phyloP scores from a whole-genome alignment of 2,113 vertebrate genomes.

The Lepus timidus region DNA sequence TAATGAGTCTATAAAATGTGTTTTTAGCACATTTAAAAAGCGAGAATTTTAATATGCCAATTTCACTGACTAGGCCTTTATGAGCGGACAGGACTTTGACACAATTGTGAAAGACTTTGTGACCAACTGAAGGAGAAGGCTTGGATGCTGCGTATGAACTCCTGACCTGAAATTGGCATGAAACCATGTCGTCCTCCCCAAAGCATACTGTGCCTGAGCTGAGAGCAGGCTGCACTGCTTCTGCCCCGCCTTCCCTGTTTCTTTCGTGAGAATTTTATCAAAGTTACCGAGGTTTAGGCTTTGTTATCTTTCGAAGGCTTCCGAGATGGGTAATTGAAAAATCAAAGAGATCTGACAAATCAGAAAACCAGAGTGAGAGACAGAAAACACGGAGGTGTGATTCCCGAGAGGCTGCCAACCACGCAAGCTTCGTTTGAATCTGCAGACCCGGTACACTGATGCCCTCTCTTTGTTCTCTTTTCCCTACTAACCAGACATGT shows the following conservation, averaged over 20 bases:
- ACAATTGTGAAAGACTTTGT: constrained; percentile 32
- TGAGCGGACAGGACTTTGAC: not conserved
- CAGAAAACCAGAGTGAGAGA: constrained; percentile 40
- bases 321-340: constrained; percentile 56
- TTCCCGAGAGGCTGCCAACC: constrained; percentile 9
- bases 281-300: constrained; percentile 33
- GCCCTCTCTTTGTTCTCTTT: constrained; percentile 58
- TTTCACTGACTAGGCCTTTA: constrained; percentile 48
- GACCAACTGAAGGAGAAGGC: constrained; percentile 27
- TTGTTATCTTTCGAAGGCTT: constrained; percentile 55
- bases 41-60: constrained; percentile 29
- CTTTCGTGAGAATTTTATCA: constrained; percentile 38
- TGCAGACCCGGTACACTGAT: not conserved
- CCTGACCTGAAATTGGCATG: not conserved
- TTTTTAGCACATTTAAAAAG: constrained; percentile 68
- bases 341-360: constrained; percentile 63
- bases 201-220: not conserved
- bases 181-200: constrained; percentile 6
- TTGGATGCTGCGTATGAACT: not conserved
- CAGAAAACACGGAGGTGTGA: not conserved
- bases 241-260: not conserved
- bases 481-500: not conserved
- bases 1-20: constrained; percentile 65
- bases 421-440: not conserved
- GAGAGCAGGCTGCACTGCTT: constrained; percentile 28